Conservation (phyloP, 2,113 vertebrate genomes). For the Thunnus thynnus region DNA sequence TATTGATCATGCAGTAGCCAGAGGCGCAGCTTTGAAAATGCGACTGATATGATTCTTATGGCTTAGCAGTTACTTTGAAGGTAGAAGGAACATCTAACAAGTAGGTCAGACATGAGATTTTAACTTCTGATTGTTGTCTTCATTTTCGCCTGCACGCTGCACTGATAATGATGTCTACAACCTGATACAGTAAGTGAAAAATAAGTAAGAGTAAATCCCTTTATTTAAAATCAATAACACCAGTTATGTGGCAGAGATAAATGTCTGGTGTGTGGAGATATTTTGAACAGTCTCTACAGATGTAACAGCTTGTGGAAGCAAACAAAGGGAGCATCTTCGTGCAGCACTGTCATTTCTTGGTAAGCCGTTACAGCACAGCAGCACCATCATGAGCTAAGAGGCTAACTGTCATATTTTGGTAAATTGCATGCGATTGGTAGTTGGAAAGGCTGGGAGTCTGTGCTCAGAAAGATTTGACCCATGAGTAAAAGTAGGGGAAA, state of each 20-base stretch:
- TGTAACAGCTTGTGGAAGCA: neutral
- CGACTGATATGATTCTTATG: conserved; percentile 3
- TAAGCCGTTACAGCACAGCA: neutral
- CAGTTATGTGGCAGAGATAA: neutral
- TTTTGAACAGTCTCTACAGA: neutral
- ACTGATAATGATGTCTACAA: neutral
- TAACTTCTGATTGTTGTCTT: neutral
- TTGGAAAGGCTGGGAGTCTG: neutral
- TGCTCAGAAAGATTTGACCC: conserved; percentile 30
- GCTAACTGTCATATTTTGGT: neutral
- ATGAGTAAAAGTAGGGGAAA: conserved; percentile 28
- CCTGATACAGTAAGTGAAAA: neutral
- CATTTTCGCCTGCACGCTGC: neutral
- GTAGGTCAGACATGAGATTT: conserved; percentile 2
- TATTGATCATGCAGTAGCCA: conserved; percentile 36
- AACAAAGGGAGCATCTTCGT: neutral
- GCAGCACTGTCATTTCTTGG: neutral
- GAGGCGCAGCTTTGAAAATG: conserved; percentile 26
- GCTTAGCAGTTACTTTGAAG: conserved; percentile 5
- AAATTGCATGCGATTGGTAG: conserved; percentile 24
- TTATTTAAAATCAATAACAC: neutral
- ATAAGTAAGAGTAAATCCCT: neutral
- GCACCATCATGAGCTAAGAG: conserved; percentile 16
- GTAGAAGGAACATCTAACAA: neutral
- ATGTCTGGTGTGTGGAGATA: neutral